These are phyloP conservation scores for Nematopogon swammerdamellus DNA, from an alignment of 2,888 invertebrate genomes.

Conservation along the genomic window DNA sequence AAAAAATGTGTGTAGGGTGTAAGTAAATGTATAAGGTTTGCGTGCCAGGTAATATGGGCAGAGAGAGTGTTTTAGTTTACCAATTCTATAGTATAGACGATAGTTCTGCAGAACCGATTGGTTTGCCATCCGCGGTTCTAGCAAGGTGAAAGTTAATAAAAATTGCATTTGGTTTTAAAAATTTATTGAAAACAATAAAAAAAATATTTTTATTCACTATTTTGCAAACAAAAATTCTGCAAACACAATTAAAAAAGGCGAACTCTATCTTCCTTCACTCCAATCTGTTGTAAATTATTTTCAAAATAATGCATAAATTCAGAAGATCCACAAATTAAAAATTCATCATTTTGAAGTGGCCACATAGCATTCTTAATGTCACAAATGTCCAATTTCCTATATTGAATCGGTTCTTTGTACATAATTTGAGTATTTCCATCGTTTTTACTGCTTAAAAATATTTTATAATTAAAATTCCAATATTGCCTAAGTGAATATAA, in stretches of 20 bases:
- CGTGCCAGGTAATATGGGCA: too few species aligned
- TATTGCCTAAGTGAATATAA: constrained; percentile 55
- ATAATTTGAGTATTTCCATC: constrained; percentile 17
- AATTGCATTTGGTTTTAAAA: too few species aligned
- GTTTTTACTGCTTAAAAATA: constrained; percentile 50
- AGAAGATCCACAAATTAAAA: constrained; percentile 62
- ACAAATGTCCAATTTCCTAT: constrained; percentile 25
- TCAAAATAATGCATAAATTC: constrained; percentile 51
- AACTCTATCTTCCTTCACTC: constrained; percentile 9
- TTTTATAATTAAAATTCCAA: constrained; percentile 73
- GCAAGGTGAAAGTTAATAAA: too few species aligned
- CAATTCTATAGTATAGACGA: too few species aligned
- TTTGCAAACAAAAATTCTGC: too few species aligned
- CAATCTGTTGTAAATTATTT: constrained; percentile 19
- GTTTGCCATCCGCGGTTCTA: too few species aligned
- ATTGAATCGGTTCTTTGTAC: constrained; percentile 51
- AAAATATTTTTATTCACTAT: too few species aligned
- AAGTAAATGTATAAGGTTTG: too few species aligned
- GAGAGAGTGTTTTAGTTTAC: too few species aligned
- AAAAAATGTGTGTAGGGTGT: too few species aligned
- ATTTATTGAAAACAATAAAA: too few species aligned
- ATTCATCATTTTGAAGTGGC: constrained; percentile 26
- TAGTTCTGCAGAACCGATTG: too few species aligned
- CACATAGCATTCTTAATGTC: constrained; percentile 26
- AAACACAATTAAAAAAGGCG: neutral